phyloP scores from a whole-genome alignment of 2,113 vertebrate species.

The Pedionomus torquatus region DNA sequence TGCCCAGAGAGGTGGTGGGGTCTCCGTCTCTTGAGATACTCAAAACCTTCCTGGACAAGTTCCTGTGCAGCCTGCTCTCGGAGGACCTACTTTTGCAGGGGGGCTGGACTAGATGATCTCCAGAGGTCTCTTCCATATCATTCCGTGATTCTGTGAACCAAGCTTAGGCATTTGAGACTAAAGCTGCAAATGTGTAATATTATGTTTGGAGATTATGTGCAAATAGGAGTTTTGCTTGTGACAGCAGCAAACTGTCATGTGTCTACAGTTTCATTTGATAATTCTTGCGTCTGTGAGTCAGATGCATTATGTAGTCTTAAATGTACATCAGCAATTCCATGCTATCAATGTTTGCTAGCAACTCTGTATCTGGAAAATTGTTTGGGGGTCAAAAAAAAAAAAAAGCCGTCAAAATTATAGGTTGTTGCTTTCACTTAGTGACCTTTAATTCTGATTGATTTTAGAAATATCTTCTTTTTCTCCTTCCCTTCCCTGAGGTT shows the following conservation, averaged over 20 bases:
- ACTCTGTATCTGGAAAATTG: not conserved
- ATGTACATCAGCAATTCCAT: not conserved
- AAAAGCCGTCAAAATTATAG: not conserved
- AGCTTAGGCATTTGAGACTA: not conserved
- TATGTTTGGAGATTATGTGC: not conserved
- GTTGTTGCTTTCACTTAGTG: not conserved
- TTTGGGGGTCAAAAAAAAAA: not conserved
- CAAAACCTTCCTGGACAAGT: too few species aligned
- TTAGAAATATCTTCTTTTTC: not conserved
- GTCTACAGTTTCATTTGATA: not conserved
- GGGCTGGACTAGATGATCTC: too few species aligned
- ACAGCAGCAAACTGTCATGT: not conserved
- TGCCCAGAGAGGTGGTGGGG: too few species aligned
- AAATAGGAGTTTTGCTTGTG: not conserved
- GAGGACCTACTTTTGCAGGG: too few species aligned
- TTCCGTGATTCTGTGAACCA: not conserved
- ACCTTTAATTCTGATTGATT: not conserved
- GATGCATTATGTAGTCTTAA: not conserved
- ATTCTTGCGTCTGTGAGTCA: not conserved
- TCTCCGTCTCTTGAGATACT: too few species aligned
- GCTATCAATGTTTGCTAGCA: not conserved
- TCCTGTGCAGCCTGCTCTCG: too few species aligned
- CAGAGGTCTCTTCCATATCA: too few species aligned
- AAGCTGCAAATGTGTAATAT: not conserved
- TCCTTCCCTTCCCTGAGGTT: not conserved